A percentile compares a stretch with the other conserved stretches of the same genome.
Evolutionary conservation across 2,888 invertebrate genomes (phyloP).

Genomic region (Drosophila conformis): DNA sequence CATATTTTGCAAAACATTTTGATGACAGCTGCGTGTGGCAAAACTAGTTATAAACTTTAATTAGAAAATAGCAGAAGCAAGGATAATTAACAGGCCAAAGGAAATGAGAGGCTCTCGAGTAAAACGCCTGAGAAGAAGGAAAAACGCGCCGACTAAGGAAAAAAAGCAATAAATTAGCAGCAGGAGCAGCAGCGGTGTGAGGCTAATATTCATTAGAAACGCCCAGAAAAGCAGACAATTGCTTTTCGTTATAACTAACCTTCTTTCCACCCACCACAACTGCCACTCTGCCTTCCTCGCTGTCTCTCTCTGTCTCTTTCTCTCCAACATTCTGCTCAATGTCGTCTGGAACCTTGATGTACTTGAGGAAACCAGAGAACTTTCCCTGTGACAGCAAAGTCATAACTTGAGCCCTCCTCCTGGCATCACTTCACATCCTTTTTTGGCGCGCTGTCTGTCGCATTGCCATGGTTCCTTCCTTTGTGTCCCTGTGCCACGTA

Average conservation of each 20-base stretch:
- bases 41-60: slow-evolving; percentile 29
- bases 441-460: slow-evolving; percentile 32
- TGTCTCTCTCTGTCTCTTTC: background rate
- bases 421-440: slow-evolving; percentile 27
- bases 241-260: slow-evolving; percentile 25
- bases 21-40: slow-evolving; percentile 3
- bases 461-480: slow-evolving; percentile 51
- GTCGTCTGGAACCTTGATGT: slow-evolving; percentile 18
- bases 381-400: slow-evolving; percentile 51
- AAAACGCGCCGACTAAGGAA: background rate
- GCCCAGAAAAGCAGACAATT: slow-evolving; percentile 33
- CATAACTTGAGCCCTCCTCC: slow-evolving; percentile 60
- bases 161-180: slow-evolving; percentile 27
- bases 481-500: slow-evolving; percentile 32
- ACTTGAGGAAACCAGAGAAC: slow-evolving; percentile 19
- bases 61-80: slow-evolving; percentile 29
- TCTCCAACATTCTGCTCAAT: slow-evolving; percentile 30
- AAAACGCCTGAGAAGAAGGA: background rate
- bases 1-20: slow-evolving; percentile 36
- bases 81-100: slow-evolving; percentile 52
- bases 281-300: background rate
- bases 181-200: background rate
- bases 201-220: slow-evolving; percentile 36
- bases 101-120: slow-evolving; percentile 4
- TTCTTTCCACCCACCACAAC: background rate